These are phyloP conservation scores for Ischnus inquisitorius DNA, from an alignment of 2,888 invertebrate genomes.

Conservation along the genomic window DNA sequence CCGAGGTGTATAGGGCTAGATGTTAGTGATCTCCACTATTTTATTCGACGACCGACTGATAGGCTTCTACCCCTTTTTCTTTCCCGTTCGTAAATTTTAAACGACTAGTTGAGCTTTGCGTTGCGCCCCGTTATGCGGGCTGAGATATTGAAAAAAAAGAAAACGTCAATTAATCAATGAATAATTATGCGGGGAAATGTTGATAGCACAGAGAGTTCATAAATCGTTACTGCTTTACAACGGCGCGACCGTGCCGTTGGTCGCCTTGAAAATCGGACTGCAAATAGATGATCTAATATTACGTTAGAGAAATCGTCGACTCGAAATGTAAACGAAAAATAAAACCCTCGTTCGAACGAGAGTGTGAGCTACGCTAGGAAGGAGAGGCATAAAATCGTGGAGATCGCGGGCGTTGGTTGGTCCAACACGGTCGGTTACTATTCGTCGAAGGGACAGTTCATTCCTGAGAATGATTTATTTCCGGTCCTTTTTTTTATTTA, in stretches of 20 bases:
- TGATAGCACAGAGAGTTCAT: constrained; percentile 34
- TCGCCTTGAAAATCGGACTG: constrained; percentile 63
- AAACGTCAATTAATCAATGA: constrained; percentile 66
- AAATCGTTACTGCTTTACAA: constrained; percentile 60
- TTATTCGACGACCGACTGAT: constrained; percentile 66
- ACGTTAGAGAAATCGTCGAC: constrained; percentile 47
- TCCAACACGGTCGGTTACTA: constrained; percentile 49
- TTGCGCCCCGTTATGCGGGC: constrained; percentile 35
- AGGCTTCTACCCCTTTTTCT: constrained; percentile 4
- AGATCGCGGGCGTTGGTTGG: constrained; percentile 74
- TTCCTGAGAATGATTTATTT: constrained; percentile 22
- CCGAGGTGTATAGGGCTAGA: constrained; percentile 43
- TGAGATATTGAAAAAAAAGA: constrained; percentile 47
- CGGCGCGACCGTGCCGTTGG: constrained; percentile 34
- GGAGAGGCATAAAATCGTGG: constrained; percentile 75
- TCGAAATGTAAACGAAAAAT: not conserved
- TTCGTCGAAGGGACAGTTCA: constrained; percentile 21
- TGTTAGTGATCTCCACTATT: constrained; percentile 78
- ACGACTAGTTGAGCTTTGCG: constrained; percentile 8
- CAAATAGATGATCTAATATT: constrained; percentile 57
- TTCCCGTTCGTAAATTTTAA: not conserved
- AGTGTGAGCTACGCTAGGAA: constrained; percentile 3
- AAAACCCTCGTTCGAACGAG: constrained; percentile 13
- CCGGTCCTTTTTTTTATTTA: not conserved
- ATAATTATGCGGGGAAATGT: constrained; percentile 53